Evolutionary conservation across 2,888 invertebrate genomes (phyloP).

Genomic region (Phrixothrix hirtus): DNA sequence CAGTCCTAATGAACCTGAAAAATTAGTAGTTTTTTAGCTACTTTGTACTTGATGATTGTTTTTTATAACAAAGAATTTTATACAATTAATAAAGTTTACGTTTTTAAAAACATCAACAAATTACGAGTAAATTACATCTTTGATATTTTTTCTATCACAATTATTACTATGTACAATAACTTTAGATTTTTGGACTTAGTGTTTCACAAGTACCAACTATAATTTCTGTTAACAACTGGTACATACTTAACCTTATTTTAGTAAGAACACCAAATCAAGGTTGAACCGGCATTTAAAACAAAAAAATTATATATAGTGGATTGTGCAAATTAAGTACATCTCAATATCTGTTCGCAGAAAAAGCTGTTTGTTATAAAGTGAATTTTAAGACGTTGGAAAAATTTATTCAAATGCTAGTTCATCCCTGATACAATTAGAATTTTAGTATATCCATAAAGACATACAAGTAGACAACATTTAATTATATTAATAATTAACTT

Average conservation of each 20-base stretch:
- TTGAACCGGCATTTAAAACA: too few species aligned
- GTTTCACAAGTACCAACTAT: slow-evolving; percentile 11
- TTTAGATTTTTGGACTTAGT: slow-evolving; percentile 6
- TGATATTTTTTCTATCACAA: slow-evolving; percentile 23
- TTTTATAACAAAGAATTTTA: slow-evolving; percentile 4
- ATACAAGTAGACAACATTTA: slow-evolving; percentile 35
- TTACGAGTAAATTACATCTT: slow-evolving; percentile 12
- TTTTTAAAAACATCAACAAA: slow-evolving; percentile 6
- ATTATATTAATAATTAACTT: slow-evolving; percentile 34
- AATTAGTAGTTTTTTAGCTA: too few species aligned
- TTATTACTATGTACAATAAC: slow-evolving; percentile 27
- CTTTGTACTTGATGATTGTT: neutral
- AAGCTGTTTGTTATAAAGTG: too few species aligned
- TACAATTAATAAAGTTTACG: slow-evolving; percentile 2
- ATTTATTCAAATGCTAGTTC: too few species aligned
- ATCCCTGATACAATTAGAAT: slow-evolving; percentile 40
- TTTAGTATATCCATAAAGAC: slow-evolving; percentile 34
- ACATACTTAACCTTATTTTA: slow-evolving; percentile 21
- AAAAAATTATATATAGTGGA: too few species aligned
- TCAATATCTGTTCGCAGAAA: too few species aligned
- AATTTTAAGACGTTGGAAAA: too few species aligned
- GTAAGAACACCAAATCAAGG: slow-evolving; percentile 38
- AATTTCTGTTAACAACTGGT: slow-evolving; percentile 22
- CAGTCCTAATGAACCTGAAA: too few species aligned
- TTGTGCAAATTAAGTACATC: too few species aligned